Evolutionary conservation across 2,888 invertebrate genomes (phyloP).

Genomic region (Drosophila falleni): DNA sequence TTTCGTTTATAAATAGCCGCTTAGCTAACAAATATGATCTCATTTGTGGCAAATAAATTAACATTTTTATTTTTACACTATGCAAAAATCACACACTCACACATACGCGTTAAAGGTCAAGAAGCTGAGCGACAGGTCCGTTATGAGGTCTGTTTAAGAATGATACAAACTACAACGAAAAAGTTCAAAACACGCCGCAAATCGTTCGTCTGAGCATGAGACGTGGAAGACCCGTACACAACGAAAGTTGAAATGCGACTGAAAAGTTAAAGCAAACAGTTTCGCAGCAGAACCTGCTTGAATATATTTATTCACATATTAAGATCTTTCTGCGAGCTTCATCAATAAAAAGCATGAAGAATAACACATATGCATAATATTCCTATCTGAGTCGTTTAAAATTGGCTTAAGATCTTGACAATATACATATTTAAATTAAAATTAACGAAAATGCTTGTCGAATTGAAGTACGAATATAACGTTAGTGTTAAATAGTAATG

Average conservation of each 20-base stretch:
- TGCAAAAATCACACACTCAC: conserved; percentile 61
- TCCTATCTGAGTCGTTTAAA: background rate
- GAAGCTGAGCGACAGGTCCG: conserved; percentile 48
- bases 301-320: conserved; percentile 5
- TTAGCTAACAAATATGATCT: conserved; percentile 64
- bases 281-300: conserved; percentile 23
- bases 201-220: conserved; percentile 25
- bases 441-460: conserved; percentile 20
- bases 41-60: conserved; percentile 67
- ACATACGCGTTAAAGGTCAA: conserved; percentile 62
- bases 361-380: background rate
- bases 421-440: conserved; percentile 4
- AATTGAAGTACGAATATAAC: conserved; percentile 5
- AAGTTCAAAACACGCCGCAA: conserved; percentile 48
- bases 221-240: conserved; percentile 43
- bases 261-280: conserved; percentile 25
- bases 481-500: conserved; percentile 18
- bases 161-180: conserved; percentile 32
- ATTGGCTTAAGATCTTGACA: background rate
- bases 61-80: conserved; percentile 58
- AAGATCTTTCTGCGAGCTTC: conserved; percentile 1
- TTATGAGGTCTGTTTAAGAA: conserved; percentile 49
- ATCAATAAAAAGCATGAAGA: background rate
- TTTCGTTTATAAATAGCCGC: conserved; percentile 60
- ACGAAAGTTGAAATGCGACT: conserved; percentile 60